A percentile compares a stretch with the other conserved stretches of the same genome.
Evolutionary conservation across 2,113 vertebrate species (phyloP).

Genomic region (Otis tarda): DNA sequence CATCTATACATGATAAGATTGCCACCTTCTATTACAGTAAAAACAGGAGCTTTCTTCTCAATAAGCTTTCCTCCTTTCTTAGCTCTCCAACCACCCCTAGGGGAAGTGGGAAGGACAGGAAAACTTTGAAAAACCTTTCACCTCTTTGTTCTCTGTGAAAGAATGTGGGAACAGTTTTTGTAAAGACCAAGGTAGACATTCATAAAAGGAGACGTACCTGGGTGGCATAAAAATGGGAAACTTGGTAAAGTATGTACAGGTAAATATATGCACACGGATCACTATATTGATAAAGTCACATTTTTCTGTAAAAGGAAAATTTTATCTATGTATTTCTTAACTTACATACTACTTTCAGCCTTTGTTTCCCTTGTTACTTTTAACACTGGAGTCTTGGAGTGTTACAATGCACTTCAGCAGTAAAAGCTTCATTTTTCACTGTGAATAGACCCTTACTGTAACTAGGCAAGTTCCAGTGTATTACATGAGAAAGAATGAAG

Average conservation of each 20-base stretch:
- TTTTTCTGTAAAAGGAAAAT: conserved; percentile 2
- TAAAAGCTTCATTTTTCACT: conserved; percentile 31
- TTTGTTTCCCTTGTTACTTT: background rate
- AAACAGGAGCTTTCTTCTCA: conserved; percentile 65
- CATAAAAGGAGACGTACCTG: background rate
- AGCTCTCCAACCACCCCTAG: conserved; percentile 57
- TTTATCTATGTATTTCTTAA: background rate
- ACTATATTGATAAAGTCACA: background rate
- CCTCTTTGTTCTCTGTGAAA: conserved; percentile 66
- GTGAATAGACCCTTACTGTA: background rate
- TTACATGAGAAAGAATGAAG: background rate
- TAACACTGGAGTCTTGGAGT: background rate
- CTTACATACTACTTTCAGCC: background rate
- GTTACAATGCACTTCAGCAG: background rate
- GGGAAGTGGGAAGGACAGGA: conserved; percentile 61
- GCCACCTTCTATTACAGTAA: conserved; percentile 62
- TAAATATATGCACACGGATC: background rate
- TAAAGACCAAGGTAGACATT: conserved; percentile 5
- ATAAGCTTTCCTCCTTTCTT: conserved; percentile 54
- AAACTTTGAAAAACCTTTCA: conserved; percentile 56
- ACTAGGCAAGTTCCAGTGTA: background rate
- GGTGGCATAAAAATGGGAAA: background rate
- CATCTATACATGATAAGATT: conserved; percentile 47
- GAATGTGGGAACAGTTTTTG: conserved; percentile 22
- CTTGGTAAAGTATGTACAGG: background rate